Evolutionary conservation across 2,797 vertebrate genomes (phyloP), one percentile per base, ranked within the genome.

Genomic region (Cynodonichthys magdalenae): DNA sequence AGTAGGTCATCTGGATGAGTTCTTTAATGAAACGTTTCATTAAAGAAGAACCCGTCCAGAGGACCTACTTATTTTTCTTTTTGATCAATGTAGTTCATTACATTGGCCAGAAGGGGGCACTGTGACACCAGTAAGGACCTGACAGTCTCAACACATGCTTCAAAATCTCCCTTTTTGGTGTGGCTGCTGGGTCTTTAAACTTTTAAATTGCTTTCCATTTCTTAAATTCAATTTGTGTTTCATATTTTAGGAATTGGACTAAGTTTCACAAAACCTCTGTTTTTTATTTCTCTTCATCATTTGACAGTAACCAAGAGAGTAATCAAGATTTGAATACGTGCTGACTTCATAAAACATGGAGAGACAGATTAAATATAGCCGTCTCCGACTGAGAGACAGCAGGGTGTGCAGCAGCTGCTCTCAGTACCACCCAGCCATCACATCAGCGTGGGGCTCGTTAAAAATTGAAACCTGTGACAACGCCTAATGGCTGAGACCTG

Each of bases 391-490:
- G 17, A 56, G 2, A 58, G 47, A 75, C 55, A 31, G 19, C 15
- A 11, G 58, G 63, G 17, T 27, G 48, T 53, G 39, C 59, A 42
- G 46, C n/a, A 42, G 39, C 58, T 44, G 59, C 64, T 15, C 20
- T 74, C 66, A 62, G 49, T 42, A 71, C 53, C 56, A 46, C 34
- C 59, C 20, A 3, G 8, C 46, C 18, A 10, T 45, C 64, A 58
- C 71, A 62, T 58, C 82, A 55, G 75, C 69, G 53, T 19, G 1
- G 63, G 14, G 3, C 64, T 61, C 79, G 82, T 90, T 77, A 88
- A 89, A 87, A 73, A 90, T 85, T 66, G 59, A 88, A 83, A 63
- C 61, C 69, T 44, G 62, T 79, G 84, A 86, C 80, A 79, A 70
- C 66, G 71, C 61, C 80, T 86, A 87, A 90, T 85, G 79, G 81